Percentiles rank a stretch among this genome's conserved stretches.
These are phyloP conservation scores for Gyrodactylus bullatarudis DNA, from an alignment of 1,140 invertebrate species.

Conservation along the genomic window DNA sequence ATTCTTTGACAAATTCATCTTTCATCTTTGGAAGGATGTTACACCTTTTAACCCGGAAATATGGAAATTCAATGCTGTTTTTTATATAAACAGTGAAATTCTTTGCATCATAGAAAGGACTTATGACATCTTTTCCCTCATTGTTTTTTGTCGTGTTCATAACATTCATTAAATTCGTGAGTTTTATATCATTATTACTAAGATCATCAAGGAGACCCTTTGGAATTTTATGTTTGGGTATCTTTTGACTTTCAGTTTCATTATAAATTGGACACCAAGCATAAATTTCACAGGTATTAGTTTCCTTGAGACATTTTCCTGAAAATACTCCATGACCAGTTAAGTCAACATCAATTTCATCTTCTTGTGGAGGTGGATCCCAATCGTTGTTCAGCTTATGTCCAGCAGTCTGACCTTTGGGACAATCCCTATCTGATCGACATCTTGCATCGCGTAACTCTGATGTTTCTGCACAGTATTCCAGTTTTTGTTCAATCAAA, in stretches of 20 bases:
- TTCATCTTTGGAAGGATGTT: constrained; percentile 20
- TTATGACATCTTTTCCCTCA: constrained; percentile 7
- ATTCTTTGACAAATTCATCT: constrained; percentile 17
- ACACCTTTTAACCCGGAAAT: constrained; percentile 17
- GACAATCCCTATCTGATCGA: constrained; percentile 9
- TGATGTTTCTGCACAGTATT: neutral
- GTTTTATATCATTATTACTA: neutral
- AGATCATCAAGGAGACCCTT: neutral
- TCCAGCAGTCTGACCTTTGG: constrained; percentile 2
- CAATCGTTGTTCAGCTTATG: neutral
- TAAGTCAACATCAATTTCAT: constrained; percentile 2
- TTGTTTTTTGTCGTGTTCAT: neutral
- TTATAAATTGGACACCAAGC: constrained; percentile 26
- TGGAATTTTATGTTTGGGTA: neutral
- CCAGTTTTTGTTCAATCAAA: neutral
- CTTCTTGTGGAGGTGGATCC: neutral
- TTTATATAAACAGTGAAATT: constrained; percentile 26
- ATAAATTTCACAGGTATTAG: constrained; percentile 19
- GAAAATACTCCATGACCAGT: constrained; percentile 18
- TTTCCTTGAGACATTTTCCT: constrained; percentile 17
- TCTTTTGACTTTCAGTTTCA: constrained; percentile 11
- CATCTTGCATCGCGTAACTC: constrained; percentile 10
- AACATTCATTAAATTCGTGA: neutral
- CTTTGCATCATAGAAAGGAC: constrained; percentile 12
- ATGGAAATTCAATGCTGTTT: constrained; percentile 25